A percentile compares a stretch with the other conserved stretches of the same genome.
Evolutionary conservation across 1,140 invertebrate genomes (phyloP).

Genomic region (Zaprionus ornatus): DNA sequence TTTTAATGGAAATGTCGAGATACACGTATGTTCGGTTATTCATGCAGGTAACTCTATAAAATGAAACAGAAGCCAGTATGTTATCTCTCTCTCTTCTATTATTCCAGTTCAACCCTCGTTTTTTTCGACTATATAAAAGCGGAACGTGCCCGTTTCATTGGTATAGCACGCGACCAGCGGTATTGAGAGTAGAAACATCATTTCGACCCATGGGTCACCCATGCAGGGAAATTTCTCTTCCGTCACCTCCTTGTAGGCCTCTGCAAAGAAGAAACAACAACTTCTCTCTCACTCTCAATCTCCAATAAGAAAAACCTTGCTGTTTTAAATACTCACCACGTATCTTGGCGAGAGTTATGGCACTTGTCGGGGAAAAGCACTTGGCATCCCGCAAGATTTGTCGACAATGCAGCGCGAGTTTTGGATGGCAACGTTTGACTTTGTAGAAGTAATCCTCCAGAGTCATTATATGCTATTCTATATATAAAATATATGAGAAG

Average conservation of each 20-base stretch:
- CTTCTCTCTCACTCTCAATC: neutral
- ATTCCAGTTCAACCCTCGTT: neutral
- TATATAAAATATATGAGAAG: neutral
- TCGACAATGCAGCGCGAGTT: conserved; percentile 23
- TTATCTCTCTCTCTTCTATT: neutral
- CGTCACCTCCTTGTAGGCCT: conserved; percentile 38
- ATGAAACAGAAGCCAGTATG: neutral
- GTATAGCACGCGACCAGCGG: conserved; percentile 51
- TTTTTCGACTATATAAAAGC: conserved; percentile 44
- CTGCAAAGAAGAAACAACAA: conserved; percentile 31
- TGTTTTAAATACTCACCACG: conserved; percentile 48
- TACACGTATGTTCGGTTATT: too few species aligned
- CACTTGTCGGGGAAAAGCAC: conserved; percentile 35
- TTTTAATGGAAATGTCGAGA: neutral
- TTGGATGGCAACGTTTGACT: conserved; percentile 42
- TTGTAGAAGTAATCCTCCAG: conserved; percentile 57
- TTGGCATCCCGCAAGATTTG: conserved; percentile 36
- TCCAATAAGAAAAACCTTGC: neutral
- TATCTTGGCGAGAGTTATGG: conserved; percentile 57
- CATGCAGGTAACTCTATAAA: too few species aligned
- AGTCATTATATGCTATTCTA: conserved; percentile 25
- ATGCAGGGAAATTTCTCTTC: conserved; percentile 55
- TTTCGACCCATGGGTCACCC: conserved; percentile 47
- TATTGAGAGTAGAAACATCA: conserved; percentile 53
- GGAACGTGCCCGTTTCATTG: conserved; percentile 51